A percentile compares a stretch with the other conserved stretches of the same genome.
These are phyloP conservation scores for Acholoe squamosa DNA, from an alignment of 2,888 invertebrate genomes.

Conservation along the genomic window DNA sequence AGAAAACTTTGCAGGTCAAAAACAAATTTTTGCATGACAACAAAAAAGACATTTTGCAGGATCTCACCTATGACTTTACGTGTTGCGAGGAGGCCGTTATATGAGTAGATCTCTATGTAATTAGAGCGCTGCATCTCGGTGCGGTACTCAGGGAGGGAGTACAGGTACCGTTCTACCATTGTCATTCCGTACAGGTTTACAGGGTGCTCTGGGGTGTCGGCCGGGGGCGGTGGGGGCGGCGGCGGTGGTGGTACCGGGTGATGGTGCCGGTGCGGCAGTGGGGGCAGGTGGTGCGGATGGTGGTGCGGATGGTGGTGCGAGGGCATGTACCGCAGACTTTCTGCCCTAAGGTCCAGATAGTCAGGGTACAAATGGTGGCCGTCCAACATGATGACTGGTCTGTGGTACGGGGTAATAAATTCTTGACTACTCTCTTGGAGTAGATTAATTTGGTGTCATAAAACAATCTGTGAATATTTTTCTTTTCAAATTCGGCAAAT, in stretches of 20 bases:
- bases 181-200: conserved; percentile 66
- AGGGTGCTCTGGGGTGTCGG: neutral
- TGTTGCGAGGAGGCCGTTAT: conserved; percentile 71
- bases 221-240: neutral
- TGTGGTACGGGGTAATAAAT: neutral
- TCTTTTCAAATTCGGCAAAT: too few species aligned
- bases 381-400: conserved; percentile 35
- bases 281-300: neutral
- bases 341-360: conserved; percentile 4
- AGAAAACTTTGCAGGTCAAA: too few species aligned
- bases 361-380: conserved; percentile 34
- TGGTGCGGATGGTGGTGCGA: neutral
- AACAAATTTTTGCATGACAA: too few species aligned
- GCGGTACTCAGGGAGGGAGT: conserved; percentile 71
- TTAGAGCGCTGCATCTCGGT: conserved; percentile 66
- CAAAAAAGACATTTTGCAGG: too few species aligned
- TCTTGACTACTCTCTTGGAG: neutral
- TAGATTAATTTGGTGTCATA: neutral
- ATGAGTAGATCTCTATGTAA: conserved; percentile 70
- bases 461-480: too few species aligned
- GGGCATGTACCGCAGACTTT: neutral
- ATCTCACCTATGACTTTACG: conserved; percentile 72
- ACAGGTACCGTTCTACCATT: conserved; percentile 71
- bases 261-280: neutral
- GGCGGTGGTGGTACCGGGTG: neutral